Base-by-base conservation (phyloP, 2,888 invertebrate genomes). In the Choristoneura rosaceana region DNA sequence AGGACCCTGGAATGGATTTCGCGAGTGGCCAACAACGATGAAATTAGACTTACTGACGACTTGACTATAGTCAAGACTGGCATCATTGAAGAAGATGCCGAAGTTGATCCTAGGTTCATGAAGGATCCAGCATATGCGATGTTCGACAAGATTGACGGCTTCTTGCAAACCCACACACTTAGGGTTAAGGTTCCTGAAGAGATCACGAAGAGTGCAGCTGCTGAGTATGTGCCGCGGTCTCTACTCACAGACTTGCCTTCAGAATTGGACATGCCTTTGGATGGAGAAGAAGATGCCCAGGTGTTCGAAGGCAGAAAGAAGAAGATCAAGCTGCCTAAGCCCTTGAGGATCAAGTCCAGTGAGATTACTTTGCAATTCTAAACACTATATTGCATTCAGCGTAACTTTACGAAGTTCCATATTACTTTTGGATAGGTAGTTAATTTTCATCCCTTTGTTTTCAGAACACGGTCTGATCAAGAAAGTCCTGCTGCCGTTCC, bases 401-500 rank as follows among this genome's bases (percentile, higher is more conserved):
- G 15, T 52, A 5, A 17, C 17, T 52, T 52, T 52, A 3, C 4
- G 0, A 12, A 55, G 17, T 0, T 25, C n/a, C 10, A 17, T 58
- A 25, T 1, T 33, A 0, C 38, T 17, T 55, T 45, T 15, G 34
- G 10, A 14, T 17, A 43, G 14, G 34, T 59, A n/a, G 38, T n/a
- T 43, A 9, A 55, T n/a, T n/a, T 43, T 17, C 55, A 55, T 25
- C 25, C 61, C 14, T 68, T 50, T 71, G 80, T 82, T 94, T 93
- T 63, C 89, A 97, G 97, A 97, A 84, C 96, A 97, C 78, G 96
- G 97, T 82, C 96, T 97, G 89, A 96, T 97, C 76, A 97, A 97
- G 93, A 97, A 97, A 90, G 96, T 98, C 66, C 94, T 98, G 84
- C 95, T 98, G 80, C 98, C 98, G 60, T 98, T 98, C 95, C 95